These are phyloP conservation scores for Allophyes oxyacanthae DNA, from an alignment of 2,888 invertebrate species.

Conservation along the genomic window DNA sequence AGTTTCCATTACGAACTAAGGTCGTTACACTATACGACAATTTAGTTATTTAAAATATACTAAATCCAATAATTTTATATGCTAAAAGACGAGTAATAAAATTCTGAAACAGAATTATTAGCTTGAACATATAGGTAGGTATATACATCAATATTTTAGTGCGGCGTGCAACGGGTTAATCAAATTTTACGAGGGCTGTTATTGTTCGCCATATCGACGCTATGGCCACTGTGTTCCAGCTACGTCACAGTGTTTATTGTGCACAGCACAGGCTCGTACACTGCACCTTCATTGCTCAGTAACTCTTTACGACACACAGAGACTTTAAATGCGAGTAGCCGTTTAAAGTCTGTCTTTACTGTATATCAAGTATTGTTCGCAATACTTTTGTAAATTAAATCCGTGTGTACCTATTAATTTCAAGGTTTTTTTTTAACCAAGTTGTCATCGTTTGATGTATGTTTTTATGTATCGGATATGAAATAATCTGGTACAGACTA, in stretches of 20 bases:
- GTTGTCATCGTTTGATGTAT: too few relatives aligned
- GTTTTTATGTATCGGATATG: too few relatives aligned
- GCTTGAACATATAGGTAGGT: slow-evolving; percentile 11
- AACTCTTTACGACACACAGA: slow-evolving; percentile 47
- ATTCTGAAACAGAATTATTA: slow-evolving; percentile 36
- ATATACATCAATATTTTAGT: slow-evolving; percentile 47
- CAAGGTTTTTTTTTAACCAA: too few relatives aligned
- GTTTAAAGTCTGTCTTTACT: slow-evolving; percentile 40
- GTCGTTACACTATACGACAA: slow-evolving; percentile 13
- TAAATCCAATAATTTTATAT: slow-evolving; percentile 16
- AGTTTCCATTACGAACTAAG: slow-evolving; percentile 24
- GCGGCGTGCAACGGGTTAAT: slow-evolving; percentile 48
- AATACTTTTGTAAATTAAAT: slow-evolving; percentile 41
- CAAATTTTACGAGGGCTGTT: slow-evolving; percentile 55
- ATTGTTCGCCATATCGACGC: slow-evolving; percentile 45
- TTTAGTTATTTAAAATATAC: slow-evolving; percentile 27
- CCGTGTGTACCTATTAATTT: slow-evolving; percentile 38
- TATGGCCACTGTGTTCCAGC: slow-evolving; percentile 44
- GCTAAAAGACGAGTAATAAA: slow-evolving; percentile 35
- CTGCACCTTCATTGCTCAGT: slow-evolving; percentile 40
- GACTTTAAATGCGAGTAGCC: too few relatives aligned
- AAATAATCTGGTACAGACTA: too few relatives aligned
- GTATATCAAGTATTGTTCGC: slow-evolving; percentile 37
- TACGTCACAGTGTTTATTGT: slow-evolving; percentile 36
- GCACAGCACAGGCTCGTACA: slow-evolving; percentile 16